phyloP scores from a whole-genome alignment of 2,888 invertebrate species.

The Lamellibrachia columna region DNA sequence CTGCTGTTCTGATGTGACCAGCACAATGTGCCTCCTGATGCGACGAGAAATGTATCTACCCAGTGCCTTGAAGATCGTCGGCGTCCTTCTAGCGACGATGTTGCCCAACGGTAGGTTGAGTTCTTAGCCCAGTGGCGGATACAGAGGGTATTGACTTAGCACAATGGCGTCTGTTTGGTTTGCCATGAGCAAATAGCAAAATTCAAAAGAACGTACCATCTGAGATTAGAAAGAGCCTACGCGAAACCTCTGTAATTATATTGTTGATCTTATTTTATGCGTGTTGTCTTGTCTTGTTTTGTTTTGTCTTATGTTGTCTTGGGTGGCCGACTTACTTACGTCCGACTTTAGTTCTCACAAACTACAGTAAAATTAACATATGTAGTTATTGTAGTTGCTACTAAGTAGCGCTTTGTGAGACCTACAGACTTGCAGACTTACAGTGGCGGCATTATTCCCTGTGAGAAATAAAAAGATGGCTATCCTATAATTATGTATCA shows the following conservation, averaged over 20 bases:
- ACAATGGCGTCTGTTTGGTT: not conserved
- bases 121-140: not conserved
- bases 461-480: no score
- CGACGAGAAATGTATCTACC: not conserved
- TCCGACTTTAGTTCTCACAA: no score
- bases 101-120: not conserved
- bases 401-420: no score
- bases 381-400: no score
- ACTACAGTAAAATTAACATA: no score
- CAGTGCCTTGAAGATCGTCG: not conserved
- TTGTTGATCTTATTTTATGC: not conserved
- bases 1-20: not conserved
- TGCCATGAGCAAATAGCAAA: not conserved
- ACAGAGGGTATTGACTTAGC: not conserved
- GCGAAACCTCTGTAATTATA: not conserved
- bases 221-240: not conserved
- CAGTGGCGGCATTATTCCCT: no score
- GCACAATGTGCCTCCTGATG: not conserved
- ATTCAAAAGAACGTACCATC: not conserved
- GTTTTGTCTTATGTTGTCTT: not conserved
- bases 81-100: not conserved
- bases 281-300: not conserved
- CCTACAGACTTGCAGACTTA: no score
- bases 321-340: not conserved
- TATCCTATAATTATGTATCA: no score